Conservation (phyloP, 2,888 invertebrate genomes). For the Acleris cristana region DNA sequence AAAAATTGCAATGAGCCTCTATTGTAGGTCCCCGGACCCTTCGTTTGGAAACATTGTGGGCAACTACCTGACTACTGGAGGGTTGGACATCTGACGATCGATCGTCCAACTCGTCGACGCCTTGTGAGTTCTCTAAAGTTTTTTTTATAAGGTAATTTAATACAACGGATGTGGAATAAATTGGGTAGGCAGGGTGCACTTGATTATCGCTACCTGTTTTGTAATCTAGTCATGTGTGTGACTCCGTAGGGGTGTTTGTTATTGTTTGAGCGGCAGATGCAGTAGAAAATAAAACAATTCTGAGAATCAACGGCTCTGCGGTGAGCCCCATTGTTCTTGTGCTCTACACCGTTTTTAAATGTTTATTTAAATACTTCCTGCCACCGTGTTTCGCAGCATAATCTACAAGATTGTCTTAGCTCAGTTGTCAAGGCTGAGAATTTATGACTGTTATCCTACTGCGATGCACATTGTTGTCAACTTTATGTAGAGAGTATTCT, state of each 20-base stretch:
- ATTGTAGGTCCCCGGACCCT: conserved; percentile 62
- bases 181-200: conserved; percentile 81
- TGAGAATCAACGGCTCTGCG: conserved; percentile 69
- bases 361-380: conserved; percentile 61
- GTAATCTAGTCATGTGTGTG: conserved; percentile 61
- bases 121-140: conserved; percentile 75
- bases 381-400: conserved; percentile 73
- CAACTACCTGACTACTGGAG: conserved; percentile 76
- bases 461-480: conserved; percentile 4
- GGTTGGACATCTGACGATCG: conserved; percentile 66
- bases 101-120: conserved; percentile 67
- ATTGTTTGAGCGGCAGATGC: conserved; percentile 63
- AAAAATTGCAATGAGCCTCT: conserved; percentile 78
- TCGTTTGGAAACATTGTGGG: conserved; percentile 79
- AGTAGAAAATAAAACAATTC: conserved; percentile 64
- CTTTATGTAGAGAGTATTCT: conserved; percentile 9
- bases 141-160: conserved; percentile 74
- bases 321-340: conserved; percentile 67
- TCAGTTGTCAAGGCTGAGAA: conserved; percentile 26
- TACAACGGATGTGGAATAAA: conserved; percentile 82
- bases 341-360: conserved; percentile 57
- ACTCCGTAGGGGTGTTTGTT: conserved; percentile 51
- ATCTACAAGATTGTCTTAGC: conserved; percentile 53
- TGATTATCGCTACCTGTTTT: conserved; percentile 78
- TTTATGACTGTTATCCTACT: conserved; percentile 29